phyloP scores from a whole-genome alignment of 2,113 vertebrate species.

The Erpornis zantholeuca region DNA sequence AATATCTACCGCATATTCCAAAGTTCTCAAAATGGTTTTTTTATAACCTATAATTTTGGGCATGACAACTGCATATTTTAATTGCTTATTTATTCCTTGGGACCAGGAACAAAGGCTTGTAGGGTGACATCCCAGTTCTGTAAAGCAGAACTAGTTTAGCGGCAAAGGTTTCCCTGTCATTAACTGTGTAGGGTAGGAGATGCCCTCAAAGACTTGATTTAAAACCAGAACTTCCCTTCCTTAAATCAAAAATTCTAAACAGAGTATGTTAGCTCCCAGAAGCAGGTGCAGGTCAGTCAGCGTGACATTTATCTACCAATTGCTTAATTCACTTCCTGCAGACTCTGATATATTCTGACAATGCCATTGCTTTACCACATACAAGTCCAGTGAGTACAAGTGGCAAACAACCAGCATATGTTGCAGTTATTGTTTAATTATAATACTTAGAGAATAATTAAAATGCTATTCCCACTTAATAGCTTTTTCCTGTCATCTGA shows the following conservation, averaged over 20 bases:
- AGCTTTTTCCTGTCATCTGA: background rate
- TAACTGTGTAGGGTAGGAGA: background rate
- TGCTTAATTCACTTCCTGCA: background rate
- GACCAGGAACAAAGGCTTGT: background rate
- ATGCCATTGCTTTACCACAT: background rate
- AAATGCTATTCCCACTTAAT: background rate
- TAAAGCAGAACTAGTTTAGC: background rate
- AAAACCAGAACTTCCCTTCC: background rate
- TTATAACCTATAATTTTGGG: background rate
- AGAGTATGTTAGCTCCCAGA: background rate
- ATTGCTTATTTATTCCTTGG: background rate
- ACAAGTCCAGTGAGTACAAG: background rate
- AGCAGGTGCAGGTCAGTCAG: background rate
- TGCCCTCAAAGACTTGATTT: background rate
- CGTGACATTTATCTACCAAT: background rate
- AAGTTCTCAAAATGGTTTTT: background rate
- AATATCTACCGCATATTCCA: background rate
- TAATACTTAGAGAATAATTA: background rate
- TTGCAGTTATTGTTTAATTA: background rate
- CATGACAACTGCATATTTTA: background rate
- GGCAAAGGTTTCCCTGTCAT: background rate
- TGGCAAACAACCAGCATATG: background rate
- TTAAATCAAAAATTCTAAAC: background rate
- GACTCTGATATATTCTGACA: background rate
- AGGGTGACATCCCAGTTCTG: background rate